phyloP scores from a whole-genome alignment of 2,888 invertebrate genomes.

The Atethmia centrago region DNA sequence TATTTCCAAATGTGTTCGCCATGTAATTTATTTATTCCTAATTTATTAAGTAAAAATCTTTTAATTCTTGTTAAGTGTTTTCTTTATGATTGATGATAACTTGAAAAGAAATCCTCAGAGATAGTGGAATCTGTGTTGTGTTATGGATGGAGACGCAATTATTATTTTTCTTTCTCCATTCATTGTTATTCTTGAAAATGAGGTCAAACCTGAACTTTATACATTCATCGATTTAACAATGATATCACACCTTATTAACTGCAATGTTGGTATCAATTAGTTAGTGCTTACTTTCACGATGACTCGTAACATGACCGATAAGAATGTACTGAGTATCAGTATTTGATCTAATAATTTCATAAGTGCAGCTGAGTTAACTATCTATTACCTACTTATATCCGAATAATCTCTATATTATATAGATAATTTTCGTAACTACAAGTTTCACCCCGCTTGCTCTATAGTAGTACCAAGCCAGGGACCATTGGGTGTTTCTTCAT shows the following conservation, averaged over 20 bases:
- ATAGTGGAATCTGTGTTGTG: not conserved
- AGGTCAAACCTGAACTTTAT: not conserved
- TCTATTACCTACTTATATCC: not conserved
- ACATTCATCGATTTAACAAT: not conserved
- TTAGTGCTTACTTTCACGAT: conserved; percentile 2
- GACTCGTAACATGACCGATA: conserved; percentile 30
- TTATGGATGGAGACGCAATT: not conserved
- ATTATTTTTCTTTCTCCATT: not conserved
- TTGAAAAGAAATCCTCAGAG: not conserved
- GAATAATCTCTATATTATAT: not conserved
- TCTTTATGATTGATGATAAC: conserved; percentile 18
- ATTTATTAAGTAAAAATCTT: conserved; percentile 65
- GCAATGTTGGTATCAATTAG: not conserved
- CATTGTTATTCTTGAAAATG: not conserved
- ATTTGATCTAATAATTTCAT: conserved; percentile 10
- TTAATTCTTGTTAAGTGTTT: conserved; percentile 32
- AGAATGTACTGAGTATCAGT: not conserved
- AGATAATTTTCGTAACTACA: not conserved
- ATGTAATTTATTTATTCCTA: conserved; percentile 70
- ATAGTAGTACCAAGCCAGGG: not conserved
- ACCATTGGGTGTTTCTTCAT: not conserved
- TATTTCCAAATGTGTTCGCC: conserved; percentile 69
- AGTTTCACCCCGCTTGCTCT: not conserved
- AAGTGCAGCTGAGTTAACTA: not conserved
- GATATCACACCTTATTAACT: not conserved